Base-by-base conservation (phyloP, 92 coral and sea anemone species). In the Palythoa grandis region DNA sequence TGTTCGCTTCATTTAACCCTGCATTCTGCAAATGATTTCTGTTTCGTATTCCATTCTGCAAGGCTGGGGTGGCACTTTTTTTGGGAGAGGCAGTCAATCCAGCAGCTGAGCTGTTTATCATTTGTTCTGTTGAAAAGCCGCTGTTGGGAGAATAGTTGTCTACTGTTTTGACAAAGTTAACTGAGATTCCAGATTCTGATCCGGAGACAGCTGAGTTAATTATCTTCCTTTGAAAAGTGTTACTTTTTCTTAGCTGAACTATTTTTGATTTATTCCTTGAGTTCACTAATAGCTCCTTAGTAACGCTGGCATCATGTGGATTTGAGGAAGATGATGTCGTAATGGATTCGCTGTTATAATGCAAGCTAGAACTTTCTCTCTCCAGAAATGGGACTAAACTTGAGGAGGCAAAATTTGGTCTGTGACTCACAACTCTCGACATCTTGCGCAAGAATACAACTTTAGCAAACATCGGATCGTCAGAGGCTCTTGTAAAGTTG, bases 381-480 rank as follows among this genome's bases (percentile, higher is more conserved):
- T 25, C 25, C 6, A 12, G 17, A 4, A 14, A 69, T 29, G 14
- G 2, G 13, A 8, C 47, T 25, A 69, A 37, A 12, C 17, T 29
- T 4, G 47, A 9, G 19, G 47, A 11, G 17, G 4, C 7, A 2
- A 11, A 11, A 11, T 3, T 11, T 69, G 47, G 47, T 8, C n/a
- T 69, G 47, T 8, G 74, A 69, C 19, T 69, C 35, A 10, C 24
- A 17, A 19, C 69, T 25, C 68, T 58, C 29, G 70, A 23, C 71
- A 68, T 87, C 70, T 67, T 90, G 22, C 74, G 90, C 37, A 90
- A 74, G 56, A 88, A 86, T 13, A 92, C 92, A 60, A 94, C 85
- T 71, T 84, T 71, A 67, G 86, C 83, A 12, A 92, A 90, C 95
- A 94, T 94, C 37, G 93, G 90, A 7, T 85, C 85, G 47, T 47